Evolutionary conservation across 1,140 invertebrate genomes (phyloP), one percentile per base, ranked within the genome.

Genomic region (Trinorchestia longiramus): DNA sequence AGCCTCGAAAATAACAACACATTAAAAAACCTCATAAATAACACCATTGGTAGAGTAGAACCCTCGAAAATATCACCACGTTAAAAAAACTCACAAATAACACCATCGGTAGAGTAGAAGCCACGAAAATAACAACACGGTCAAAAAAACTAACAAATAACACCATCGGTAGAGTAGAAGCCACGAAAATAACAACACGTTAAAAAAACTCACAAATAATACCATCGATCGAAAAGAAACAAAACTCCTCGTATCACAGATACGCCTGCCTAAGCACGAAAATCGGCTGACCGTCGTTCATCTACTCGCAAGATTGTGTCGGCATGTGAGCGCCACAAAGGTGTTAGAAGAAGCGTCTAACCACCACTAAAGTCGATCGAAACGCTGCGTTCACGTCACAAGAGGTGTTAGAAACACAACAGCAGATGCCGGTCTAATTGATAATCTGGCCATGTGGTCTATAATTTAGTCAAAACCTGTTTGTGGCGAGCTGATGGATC

Each of bases 331-430:
- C 92, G 0, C 40, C 92, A 94, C 92, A 94, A 94, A 94, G 92
- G 92, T 94, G 92, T 94, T 44, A 94, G 92, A 47, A 94, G 92
- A 94, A 94, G 92, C 92, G 92, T 94, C 92, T 94, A 94, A 94
- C 92, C 92, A 94, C 92, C 92, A 94, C 92, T 94, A 94, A 94
- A 94, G 92, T 94, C 92, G 92, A 94, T 94, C 41, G 92, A 94
- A 94, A 94, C 92, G 44, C 92, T 94, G 92, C 92, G 41, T 94
- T n/a, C 92, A 94, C 92, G 92, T 94, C 92, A 94, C 92, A 94
- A 94, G 43, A 94, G 92, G 92, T 94, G 92, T 94, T 94, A 94
- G 92, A 94, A 94, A 94, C 92, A 94, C 92, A 94, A 94, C 92
- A 40, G 92, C 92, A 94, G 92, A 94, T 94, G 92, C 92, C 92